Conservation (phyloP, 2,797 vertebrate genomes). For the Sebastes vulpes region DNA sequence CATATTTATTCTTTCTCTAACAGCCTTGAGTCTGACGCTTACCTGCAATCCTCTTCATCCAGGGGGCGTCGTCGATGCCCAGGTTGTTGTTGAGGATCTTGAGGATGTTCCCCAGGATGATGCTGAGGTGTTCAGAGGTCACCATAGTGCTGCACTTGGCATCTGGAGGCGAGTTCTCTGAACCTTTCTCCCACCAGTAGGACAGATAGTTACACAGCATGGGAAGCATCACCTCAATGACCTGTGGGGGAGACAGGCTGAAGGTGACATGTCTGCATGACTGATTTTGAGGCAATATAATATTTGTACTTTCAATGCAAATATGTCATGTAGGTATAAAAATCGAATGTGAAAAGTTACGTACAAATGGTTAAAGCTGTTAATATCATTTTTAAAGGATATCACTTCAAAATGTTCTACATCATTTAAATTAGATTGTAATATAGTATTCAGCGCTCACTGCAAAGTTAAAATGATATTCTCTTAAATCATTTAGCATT, state of each 20-base stretch:
- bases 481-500: not conserved
- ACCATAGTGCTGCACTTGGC: conserved; percentile 92
- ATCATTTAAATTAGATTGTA: not conserved
- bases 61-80: conserved; percentile 96
- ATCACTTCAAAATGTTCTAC: not conserved
- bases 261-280: not conserved
- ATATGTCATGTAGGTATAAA: not conserved
- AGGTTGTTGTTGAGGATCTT: conserved; percentile 98
- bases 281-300: not conserved
- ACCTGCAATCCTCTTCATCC: conserved; percentile 99
- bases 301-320: not conserved
- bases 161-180: conserved; percentile 88
- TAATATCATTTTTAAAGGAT: too few relatives aligned
- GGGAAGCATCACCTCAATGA: conserved; percentile 95
- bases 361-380: too few relatives aligned
- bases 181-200: conserved; percentile 97
- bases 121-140: conserved; percentile 95
- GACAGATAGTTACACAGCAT: conserved; percentile 99
- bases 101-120: conserved; percentile 95
- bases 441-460: not conserved
- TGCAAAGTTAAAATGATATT: not conserved
- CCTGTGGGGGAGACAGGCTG: conserved; percentile 50
- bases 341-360: not conserved
- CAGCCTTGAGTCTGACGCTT: not conserved
- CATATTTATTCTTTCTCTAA: not conserved